Base-by-base conservation (phyloP, 1,140 invertebrate genomes). In the Zaprionus davidi region DNA sequence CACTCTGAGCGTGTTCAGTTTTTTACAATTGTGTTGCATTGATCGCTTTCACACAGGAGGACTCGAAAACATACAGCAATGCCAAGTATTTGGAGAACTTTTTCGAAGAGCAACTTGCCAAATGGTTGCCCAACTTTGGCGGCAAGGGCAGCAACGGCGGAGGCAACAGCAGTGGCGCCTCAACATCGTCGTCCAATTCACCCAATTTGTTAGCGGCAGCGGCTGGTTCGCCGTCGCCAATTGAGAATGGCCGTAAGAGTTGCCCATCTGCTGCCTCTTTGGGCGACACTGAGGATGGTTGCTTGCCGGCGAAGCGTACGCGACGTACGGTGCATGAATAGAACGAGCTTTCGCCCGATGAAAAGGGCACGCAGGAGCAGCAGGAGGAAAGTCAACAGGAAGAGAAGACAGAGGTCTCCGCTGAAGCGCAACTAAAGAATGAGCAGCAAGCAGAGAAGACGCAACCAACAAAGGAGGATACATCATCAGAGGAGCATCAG, bases 51-150 rank as follows among this genome's bases (percentile, higher is more conserved):
- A 92, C 93, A 22, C 93, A 98, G 97, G 94, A 95, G 83, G 96
- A 96, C 67, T 96, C 96, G n/a, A 95, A 96, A 92, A 95, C 97
- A n/a, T 97, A 96, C 92, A 95, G 95, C 78, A 96, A 97, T 93
- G 97, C 96, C n/a, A 96, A 96, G 85, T 95, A 95, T 78, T 94
- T 98, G 71, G 97, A 97, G 92, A 96, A 96, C 88, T 97, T 97
- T 93, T 97, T 98, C 91, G 96, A 97, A 78, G 95, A 96, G 82
- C 95, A 97, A 84, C 94, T 98, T 71, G 82, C 95, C 59, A 97
- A 97, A 92, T 97, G 96, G 95, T 93, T 97, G 72, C 97, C 97
- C 2, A 95, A 95, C 85, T 97, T 96, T 91, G 95, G 95, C 26
- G 79, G 41, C 49, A 92, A 90, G 60, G 28, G 28, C 17, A 60